Evolutionary conservation across 2,888 invertebrate genomes (phyloP).

Genomic region (Drosophila borborema): DNA sequence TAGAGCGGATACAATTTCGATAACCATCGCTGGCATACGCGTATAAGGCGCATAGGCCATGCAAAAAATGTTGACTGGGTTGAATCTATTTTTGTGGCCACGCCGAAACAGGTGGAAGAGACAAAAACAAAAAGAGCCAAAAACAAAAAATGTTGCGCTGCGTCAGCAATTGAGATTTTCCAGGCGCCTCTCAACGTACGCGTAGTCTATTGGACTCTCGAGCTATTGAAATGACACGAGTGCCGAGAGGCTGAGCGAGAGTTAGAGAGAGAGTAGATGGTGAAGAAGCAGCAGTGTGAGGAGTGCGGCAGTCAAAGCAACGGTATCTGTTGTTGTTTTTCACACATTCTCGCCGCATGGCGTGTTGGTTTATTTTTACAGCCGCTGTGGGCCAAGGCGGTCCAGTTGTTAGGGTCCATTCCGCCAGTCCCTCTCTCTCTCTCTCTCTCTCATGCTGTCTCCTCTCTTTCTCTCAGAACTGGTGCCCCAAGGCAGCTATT

Average conservation of each 20-base stretch:
- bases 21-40: slow-evolving; percentile 46
- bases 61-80: slow-evolving; percentile 59
- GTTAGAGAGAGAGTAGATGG: not conserved
- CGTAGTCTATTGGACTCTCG: slow-evolving; percentile 14
- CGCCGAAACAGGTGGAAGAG: slow-evolving; percentile 63
- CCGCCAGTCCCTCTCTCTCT: not conserved
- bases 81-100: slow-evolving; percentile 42
- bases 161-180: slow-evolving; percentile 68
- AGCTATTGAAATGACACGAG: slow-evolving; percentile 10
- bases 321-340: slow-evolving; percentile 36
- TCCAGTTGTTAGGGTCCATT: slow-evolving; percentile 18
- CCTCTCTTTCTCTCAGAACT: not conserved
- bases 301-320: not conserved
- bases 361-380: slow-evolving; percentile 71
- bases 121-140: slow-evolving; percentile 45
- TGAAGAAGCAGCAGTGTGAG: not conserved
- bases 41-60: slow-evolving; percentile 40
- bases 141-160: slow-evolving; percentile 38
- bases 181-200: slow-evolving; percentile 43
- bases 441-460: not conserved
- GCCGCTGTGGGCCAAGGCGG: slow-evolving; percentile 49
- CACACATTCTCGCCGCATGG: slow-evolving; percentile 65
- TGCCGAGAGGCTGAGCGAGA: not conserved
- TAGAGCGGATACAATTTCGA: slow-evolving; percentile 75
- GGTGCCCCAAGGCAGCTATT: slow-evolving; percentile 29